phyloP scores from a whole-genome alignment of 2,888 invertebrate genomes.

The Drosophila meridionalis region DNA sequence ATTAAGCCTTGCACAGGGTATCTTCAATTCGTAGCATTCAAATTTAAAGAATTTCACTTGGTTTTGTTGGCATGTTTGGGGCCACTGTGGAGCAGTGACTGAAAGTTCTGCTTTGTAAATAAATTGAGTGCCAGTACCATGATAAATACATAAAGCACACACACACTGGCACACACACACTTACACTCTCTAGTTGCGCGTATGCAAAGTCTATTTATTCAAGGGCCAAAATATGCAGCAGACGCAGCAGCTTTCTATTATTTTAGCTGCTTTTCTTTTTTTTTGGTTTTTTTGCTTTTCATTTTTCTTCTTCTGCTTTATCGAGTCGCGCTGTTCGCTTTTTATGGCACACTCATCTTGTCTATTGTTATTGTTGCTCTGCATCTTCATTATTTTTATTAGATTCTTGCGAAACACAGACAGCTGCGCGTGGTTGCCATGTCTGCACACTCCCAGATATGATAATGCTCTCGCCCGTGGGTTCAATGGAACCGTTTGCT shows the following conservation, averaged over 20 bases:
- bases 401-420: slow-evolving; percentile 58
- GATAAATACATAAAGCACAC: slow-evolving; percentile 54
- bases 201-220: slow-evolving; percentile 79
- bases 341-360: slow-evolving; percentile 54
- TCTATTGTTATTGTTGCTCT: slow-evolving; percentile 57
- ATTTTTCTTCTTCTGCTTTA: slow-evolving; percentile 7
- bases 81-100: slow-evolving; percentile 43
- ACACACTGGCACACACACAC: slow-evolving; percentile 9
- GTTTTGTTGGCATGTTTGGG: slow-evolving; percentile 37
- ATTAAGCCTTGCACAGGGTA: slow-evolving; percentile 4
- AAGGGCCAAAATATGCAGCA: slow-evolving; percentile 73
- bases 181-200: slow-evolving; percentile 15
- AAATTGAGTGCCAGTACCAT: slow-evolving; percentile 76
- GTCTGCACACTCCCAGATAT: slow-evolving; percentile 52
- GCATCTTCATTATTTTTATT: slow-evolving; percentile 76
- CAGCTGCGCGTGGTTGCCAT: slow-evolving; percentile 16
- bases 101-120: slow-evolving; percentile 69
- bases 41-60: slow-evolving; percentile 9
- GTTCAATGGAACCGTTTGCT: slow-evolving; percentile 73
- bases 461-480: slow-evolving; percentile 65
- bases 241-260: slow-evolving; percentile 71
- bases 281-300: background rate
- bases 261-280: slow-evolving; percentile 52
- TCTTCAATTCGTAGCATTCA: background rate
- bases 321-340: slow-evolving; percentile 50